phyloP scores from a whole-genome alignment of 2,113 vertebrate species.

The Datnioides undecimradiatus region DNA sequence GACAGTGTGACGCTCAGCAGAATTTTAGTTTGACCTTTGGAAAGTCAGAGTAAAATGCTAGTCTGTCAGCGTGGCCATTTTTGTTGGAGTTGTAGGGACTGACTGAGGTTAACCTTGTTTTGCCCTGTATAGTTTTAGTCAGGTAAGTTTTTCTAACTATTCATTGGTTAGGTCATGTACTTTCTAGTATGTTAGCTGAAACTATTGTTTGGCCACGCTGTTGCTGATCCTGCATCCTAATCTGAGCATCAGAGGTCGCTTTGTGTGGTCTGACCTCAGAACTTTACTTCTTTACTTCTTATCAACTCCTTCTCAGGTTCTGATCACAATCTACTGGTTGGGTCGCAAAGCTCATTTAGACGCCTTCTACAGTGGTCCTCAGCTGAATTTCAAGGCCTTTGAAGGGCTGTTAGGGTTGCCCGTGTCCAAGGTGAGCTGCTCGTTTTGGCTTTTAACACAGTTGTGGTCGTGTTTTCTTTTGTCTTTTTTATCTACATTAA shows the following conservation, averaged over 20 bases:
- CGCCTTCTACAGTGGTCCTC: conserved; percentile 89
- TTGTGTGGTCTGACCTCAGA: no score
- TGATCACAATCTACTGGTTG: conserved; percentile 98
- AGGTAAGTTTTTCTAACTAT: background rate
- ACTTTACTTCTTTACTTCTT: no score
- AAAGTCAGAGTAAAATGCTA: background rate
- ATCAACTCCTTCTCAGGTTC: conserved; percentile 85
- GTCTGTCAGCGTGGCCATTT: background rate
- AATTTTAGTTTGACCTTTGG: background rate
- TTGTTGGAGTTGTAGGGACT: background rate
- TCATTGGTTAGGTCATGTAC: background rate
- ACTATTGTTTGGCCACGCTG: background rate
- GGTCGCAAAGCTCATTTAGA: conserved; percentile 92
- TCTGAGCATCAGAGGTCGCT: no score
- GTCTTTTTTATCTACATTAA: background rate
- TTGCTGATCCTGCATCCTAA: background rate
- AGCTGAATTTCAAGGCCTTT: conserved; percentile 94
- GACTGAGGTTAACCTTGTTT: background rate
- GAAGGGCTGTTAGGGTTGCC: conserved; percentile 89
- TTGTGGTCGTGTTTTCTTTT: background rate
- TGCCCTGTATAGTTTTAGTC: background rate
- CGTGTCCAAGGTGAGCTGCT: conserved; percentile 70
- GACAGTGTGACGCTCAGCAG: background rate
- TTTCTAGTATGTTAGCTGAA: background rate
- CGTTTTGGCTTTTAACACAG: background rate